Base-by-base conservation (phyloP, 2,113 vertebrate species). In the Clarias magur region DNA sequence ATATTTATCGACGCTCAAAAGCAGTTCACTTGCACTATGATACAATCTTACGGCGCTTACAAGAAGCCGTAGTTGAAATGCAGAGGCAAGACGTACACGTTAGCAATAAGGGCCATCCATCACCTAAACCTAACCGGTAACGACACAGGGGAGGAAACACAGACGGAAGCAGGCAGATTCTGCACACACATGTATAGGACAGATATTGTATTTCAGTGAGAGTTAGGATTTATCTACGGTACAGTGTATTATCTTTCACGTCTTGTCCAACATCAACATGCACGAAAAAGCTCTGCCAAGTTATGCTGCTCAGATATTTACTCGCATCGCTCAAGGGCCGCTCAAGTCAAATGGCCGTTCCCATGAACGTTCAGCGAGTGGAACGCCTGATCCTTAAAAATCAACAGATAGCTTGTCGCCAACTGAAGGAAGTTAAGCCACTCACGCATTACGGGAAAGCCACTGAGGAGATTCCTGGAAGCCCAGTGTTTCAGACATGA, bases 1-100 rank as follows among this genome's bases (percentile, higher is more conserved):
- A 81, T 81, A 81, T 81, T 81, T 81, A 81, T 81, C 59, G 27
- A 38, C 30, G 7, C 30, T 62, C 79, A 62, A 42, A 81, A 81
- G 79, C 57, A 62, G 79, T 62, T 34, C 30, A 1, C 57, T 62
- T 62, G 57, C 79, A 13, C 79, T 15, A 25, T 60, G 79, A 81
- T 81, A 81, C 57, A 7, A 81, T 62, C 79, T 81, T 25, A 62
- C 30, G 13, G 15, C 30, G 56, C 25, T 27, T 56, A 30, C 53
- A 17, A 54, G 42, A 42, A 62, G 57, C 30, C 12, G 6, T 81
- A 15, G 30, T 81, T 81, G 57, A 62, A 62, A 81, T 81, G 79
- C 57, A 81, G 57, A 42, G 30, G 21, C 34, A 15, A 62, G 79
- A 16, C 11, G 42, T 81, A 42, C 19, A 38, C 2, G 19, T 62